Base-by-base conservation (phyloP, 1,140 invertebrate genomes). In the Lordiphosa stackelbergi region DNA sequence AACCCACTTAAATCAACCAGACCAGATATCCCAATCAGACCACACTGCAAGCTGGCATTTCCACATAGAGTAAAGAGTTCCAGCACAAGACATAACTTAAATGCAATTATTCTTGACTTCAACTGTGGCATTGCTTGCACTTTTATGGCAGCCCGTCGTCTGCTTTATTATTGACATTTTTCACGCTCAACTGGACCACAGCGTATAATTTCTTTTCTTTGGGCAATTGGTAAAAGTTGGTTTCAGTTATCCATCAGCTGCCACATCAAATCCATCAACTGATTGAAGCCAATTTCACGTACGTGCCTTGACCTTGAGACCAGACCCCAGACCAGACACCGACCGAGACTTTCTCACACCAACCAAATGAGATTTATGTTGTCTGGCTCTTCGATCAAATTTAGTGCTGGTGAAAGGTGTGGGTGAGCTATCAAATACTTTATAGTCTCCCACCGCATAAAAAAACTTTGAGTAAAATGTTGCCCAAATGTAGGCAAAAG, bases 351-450 rank as follows among this genome's bases (percentile, higher is more conserved):
- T 46, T 28, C 49, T 9, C 59, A 42, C 37, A 45, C 11, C 37
- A 13, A 19, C 12, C 7, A 40, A 37, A 46, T 22, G 36, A 72
- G 75, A 81, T 83, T 81, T 81, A 83, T 79, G 59, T 43, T 69
- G 75, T 79, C 75, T 79, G 71, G 53, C 51, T 48, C 31, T 37
- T 58, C 75, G 53, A 81, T 83, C 69, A 83, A 83, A 69, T 83
- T 66, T 42, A 68, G 35, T 36, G 52, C 40, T 61, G 54, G 59
- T 52, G 49, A 69, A 66, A 72, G 63, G 63, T 75, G 63, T 54
- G 69, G 56, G 43, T 43, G 36, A 31, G 51, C 53, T 51, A 69
- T 83, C 75, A 81, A 81, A 83, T 53, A 63, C 37, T 83, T 81
- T 77, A 69, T 71, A 40, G 68, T 57, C 42, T 59, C 59, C 45